Conservation (phyloP, 2,888 invertebrate species). For the Phytoseiulus persimilis region DNA sequence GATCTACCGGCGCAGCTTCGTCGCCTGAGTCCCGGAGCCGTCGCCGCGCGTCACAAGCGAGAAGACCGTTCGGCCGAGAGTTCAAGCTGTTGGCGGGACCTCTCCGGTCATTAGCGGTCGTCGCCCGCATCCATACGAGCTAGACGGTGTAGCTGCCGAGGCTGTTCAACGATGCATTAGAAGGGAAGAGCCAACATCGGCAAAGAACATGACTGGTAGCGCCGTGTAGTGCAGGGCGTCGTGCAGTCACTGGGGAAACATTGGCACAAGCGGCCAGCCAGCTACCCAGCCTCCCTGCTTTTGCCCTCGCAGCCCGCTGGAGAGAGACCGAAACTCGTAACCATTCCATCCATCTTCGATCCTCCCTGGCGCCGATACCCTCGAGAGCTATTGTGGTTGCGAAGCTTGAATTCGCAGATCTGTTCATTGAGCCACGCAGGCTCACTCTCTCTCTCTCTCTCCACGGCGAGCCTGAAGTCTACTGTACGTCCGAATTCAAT, state of each 20-base stretch:
- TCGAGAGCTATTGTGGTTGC: not conserved
- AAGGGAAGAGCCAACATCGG: not conserved
- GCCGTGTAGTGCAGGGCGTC: not conserved
- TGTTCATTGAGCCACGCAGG: not conserved
- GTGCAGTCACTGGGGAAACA: not conserved
- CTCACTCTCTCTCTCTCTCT: not conserved
- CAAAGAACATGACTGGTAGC: not conserved
- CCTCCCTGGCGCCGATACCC: not conserved
- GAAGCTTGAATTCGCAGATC: not conserved
- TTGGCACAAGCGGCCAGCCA: not conserved
- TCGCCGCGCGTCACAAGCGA: too few species aligned
- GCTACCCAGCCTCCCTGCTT: not conserved
- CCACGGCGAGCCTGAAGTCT: not conserved
- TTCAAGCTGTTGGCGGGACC: not conserved
- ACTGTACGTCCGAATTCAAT: not conserved
- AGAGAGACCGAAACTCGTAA: not conserved
- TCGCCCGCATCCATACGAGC: not conserved
- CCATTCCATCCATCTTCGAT: not conserved
- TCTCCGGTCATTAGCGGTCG: not conserved
- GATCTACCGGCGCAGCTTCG: too few species aligned
- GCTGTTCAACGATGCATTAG: conserved; percentile 5
- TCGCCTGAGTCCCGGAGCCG: too few species aligned
- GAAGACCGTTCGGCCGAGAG: not conserved
- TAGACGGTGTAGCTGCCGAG: not conserved
- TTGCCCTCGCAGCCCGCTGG: not conserved